Percentiles rank a stretch among this genome's conserved stretches.
These are phyloP conservation scores for Ophion costatus DNA, from an alignment of 2,888 invertebrate genomes.

Conservation along the genomic window DNA sequence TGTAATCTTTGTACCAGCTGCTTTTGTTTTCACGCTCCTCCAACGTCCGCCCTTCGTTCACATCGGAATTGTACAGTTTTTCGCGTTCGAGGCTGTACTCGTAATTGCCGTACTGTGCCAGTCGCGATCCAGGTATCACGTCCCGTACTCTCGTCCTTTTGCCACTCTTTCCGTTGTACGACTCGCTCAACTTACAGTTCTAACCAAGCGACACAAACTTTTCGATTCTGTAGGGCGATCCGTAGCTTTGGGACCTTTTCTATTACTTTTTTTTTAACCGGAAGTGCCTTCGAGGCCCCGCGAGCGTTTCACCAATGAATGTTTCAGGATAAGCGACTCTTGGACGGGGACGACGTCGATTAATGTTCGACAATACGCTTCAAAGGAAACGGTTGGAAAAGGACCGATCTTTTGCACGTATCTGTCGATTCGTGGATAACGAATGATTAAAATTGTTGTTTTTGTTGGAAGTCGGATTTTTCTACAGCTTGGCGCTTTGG, in stretches of 20 bases:
- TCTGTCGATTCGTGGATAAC: neutral
- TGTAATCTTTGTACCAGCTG: neutral
- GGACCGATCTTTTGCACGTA: neutral
- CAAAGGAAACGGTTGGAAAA: neutral
- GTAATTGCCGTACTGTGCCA: conserved; percentile 86
- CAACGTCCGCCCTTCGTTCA: neutral
- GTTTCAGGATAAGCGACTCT: neutral
- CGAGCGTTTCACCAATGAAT: neutral
- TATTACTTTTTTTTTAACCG: neutral
- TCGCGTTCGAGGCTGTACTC: conserved; percentile 87
- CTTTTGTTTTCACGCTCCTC: neutral
- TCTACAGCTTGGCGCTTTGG: neutral
- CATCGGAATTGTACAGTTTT: conserved; percentile 78
- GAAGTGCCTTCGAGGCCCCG: neutral
- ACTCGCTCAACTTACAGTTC: conserved; percentile 73
- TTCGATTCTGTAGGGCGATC: conserved; percentile 8
- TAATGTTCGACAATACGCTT: neutral
- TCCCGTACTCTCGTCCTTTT: conserved; percentile 85
- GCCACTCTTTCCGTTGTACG: conserved; percentile 75
- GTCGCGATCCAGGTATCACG: conserved; percentile 87
- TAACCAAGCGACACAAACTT: conserved; percentile 49
- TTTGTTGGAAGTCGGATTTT: neutral
- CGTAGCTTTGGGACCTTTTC: too few relatives aligned
- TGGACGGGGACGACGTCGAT: neutral
- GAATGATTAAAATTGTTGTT: neutral